These are phyloP conservation scores for Zosterops pallidus DNA, from an alignment of 2,113 vertebrate species.

Conservation along the genomic window DNA sequence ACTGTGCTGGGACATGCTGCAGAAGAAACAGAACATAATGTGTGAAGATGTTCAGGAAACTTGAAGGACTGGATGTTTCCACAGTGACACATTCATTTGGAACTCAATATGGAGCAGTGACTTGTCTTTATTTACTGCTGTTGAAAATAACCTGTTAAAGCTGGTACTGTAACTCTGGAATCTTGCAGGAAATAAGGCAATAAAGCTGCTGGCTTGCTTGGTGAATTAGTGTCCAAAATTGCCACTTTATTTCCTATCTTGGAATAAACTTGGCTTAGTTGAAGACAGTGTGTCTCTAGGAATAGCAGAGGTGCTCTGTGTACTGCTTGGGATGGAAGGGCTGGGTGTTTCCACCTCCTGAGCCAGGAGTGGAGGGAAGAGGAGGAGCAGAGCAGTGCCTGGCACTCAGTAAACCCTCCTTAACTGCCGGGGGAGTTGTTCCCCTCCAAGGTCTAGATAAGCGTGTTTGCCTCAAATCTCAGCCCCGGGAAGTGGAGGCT, in stretches of 20 bases:
- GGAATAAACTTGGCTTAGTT: background rate
- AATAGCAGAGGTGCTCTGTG: background rate
- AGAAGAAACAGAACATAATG: background rate
- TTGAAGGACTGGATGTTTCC: background rate
- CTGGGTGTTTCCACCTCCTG: background rate
- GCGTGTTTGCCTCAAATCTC: slow-evolving; percentile 7
- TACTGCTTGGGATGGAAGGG: background rate
- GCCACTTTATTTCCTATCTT: background rate
- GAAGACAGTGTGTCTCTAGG: background rate
- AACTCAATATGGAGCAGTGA: background rate
- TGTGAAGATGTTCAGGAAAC: background rate
- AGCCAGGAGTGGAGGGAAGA: background rate
- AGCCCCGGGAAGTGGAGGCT: background rate
- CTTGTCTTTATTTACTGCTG: background rate
- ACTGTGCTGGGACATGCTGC: background rate
- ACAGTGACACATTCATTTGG: background rate
- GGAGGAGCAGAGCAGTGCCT: background rate
- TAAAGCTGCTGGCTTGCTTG: background rate
- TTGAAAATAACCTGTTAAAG: background rate
- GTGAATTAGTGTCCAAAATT: background rate
- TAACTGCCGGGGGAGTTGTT: background rate
- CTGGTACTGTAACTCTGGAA: background rate
- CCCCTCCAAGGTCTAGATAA: slow-evolving; percentile 14
- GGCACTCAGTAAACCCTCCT: background rate
- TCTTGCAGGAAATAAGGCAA: background rate